phyloP scores from a whole-genome alignment of 2,113 vertebrate species.

The Paraplagusia blochii region DNA sequence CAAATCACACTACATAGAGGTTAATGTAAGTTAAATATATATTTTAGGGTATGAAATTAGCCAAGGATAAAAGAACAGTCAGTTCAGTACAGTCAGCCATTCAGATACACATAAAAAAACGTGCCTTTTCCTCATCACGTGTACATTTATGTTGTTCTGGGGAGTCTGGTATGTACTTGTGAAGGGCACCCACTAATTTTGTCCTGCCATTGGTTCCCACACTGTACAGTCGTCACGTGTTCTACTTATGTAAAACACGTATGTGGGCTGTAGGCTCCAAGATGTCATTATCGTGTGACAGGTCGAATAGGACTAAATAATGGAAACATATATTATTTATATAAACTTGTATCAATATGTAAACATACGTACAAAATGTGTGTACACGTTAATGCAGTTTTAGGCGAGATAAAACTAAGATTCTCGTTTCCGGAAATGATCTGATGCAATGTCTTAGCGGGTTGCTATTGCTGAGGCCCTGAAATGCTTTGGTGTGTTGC shows the following conservation, averaged over 20 bases:
- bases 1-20: too few species aligned
- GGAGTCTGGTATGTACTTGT: neutral
- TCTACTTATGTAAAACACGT: neutral
- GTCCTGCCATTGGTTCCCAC: neutral
- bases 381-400: too few species aligned
- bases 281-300: neutral
- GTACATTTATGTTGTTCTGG: neutral
- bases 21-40: too few species aligned
- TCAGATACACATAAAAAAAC: neutral
- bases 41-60: too few species aligned
- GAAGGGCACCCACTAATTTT: neutral
- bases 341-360: too few species aligned
- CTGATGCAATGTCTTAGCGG: constrained; percentile 66
- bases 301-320: too few species aligned
- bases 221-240: neutral
- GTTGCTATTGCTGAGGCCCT: constrained; percentile 19
- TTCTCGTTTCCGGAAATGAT: neutral
- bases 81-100: too few species aligned
- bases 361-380: neutral
- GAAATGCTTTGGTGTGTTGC: constrained; percentile 70
- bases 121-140: neutral
- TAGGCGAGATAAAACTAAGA: neutral
- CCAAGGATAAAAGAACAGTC: too few species aligned
- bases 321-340: too few species aligned
- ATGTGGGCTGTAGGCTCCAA: neutral